Evolutionary conservation across 2,113 vertebrate species (phyloP).

Genomic region (Platichthys flesus): DNA sequence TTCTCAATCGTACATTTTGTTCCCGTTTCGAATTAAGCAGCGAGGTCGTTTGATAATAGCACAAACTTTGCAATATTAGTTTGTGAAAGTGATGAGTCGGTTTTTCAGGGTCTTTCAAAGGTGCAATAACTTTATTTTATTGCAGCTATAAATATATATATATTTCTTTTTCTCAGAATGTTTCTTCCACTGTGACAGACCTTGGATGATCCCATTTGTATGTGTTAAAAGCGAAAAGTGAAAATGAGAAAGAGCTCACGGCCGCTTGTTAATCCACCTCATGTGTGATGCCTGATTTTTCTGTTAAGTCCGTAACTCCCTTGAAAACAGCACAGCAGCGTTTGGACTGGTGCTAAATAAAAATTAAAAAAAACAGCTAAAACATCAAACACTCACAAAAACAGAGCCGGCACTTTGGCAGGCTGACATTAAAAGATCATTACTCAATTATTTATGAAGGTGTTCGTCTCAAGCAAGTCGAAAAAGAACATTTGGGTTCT

Average conservation of each 20-base stretch:
- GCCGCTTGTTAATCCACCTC: constrained; percentile 5
- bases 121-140: background rate
- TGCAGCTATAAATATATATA: too few relatives aligned
- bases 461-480: constrained; percentile 36
- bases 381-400: constrained; percentile 37
- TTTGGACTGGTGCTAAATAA: constrained; percentile 47
- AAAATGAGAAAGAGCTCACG: constrained; percentile 26
- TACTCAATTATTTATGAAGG: constrained; percentile 46
- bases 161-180: background rate
- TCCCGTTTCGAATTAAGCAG: constrained; percentile 29
- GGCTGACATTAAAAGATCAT: constrained; percentile 40
- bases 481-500: constrained; percentile 10
- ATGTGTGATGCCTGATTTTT: constrained; percentile 17
- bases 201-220: background rate
- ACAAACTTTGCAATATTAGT: background rate
- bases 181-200: background rate
- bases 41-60: constrained; percentile 19
- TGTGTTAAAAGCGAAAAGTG: constrained; percentile 12
- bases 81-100: constrained; percentile 9
- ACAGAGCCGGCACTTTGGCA: constrained; percentile 27
- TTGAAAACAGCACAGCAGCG: constrained; percentile 33
- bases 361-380: background rate
- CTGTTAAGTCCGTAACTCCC: constrained; percentile 4
- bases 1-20: constrained; percentile 37
- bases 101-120: background rate